Evolutionary conservation across 2,797 vertebrate genomes (phyloP).

Genomic region (Coccyzus lansbergi): DNA sequence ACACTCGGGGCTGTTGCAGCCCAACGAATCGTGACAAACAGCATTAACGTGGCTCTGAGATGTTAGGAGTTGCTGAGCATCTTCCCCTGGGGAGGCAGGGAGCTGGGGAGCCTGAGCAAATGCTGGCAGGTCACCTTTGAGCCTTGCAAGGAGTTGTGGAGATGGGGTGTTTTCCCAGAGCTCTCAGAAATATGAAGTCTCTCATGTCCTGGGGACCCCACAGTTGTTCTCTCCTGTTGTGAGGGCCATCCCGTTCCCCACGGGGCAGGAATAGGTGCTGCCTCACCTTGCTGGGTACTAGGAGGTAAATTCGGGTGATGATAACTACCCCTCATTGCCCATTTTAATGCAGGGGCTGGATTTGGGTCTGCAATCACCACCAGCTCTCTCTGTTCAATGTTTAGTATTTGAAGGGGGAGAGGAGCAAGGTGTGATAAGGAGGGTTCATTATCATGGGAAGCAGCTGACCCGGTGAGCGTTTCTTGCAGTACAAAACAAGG

Average conservation of each 20-base stretch:
- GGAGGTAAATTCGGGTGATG: accelerated
- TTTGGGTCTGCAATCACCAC: accelerated
- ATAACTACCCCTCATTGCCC: not conserved
- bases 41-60: accelerated
- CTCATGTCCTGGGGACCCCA: accelerated
- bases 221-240: not conserved
- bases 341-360: not conserved
- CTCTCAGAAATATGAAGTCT: not conserved
- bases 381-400: not conserved
- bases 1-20: not conserved
- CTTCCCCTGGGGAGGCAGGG: not conserved
- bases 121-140: not conserved
- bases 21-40: accelerated
- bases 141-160: not conserved
- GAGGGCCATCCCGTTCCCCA: not conserved
- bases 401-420: no score
- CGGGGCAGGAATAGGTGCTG: no score
- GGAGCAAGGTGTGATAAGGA: not conserved
- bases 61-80: not conserved
- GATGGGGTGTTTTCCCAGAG: not conserved
- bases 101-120: not conserved
- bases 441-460: accelerated
- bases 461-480: not conserved
- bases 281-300: no score
- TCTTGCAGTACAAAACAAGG: accelerated